Conservation (phyloP, 2,113 vertebrate genomes). For the Macrotus californicus region DNA sequence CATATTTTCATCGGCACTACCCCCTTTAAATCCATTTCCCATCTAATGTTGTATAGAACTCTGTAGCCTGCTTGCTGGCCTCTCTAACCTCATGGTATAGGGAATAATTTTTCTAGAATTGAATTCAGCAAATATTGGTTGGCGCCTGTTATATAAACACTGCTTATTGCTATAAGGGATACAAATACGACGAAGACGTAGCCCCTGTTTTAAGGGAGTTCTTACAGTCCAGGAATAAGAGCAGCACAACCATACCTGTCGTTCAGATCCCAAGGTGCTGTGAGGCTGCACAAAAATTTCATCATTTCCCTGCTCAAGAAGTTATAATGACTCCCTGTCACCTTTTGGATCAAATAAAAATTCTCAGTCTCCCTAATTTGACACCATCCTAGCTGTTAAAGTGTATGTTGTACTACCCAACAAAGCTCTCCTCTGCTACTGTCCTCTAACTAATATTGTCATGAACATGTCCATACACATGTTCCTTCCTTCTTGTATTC, state of each 20-base stretch:
- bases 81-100: background rate
- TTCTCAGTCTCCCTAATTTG: background rate
- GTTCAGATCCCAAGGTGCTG: background rate
- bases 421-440: background rate
- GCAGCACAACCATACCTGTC: background rate
- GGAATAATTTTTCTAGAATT: constrained; percentile 46
- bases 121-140: constrained; percentile 54
- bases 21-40: background rate
- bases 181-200: constrained; percentile 39
- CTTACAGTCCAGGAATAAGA: constrained; percentile 35
- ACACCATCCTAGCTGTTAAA: background rate
- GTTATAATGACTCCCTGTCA: background rate
- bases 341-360: constrained; percentile 22
- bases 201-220: constrained; percentile 9
- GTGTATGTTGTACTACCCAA: background rate
- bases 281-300: background rate
- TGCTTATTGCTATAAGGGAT: constrained; percentile 39
- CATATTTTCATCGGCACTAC: background rate
- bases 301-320: background rate
- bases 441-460: background rate
- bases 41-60: background rate
- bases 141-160: constrained; percentile 47
- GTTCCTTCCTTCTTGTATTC: background rate
- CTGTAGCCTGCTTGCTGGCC: background rate
- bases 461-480: background rate